Conservation (phyloP, 2,113 vertebrate species). For the Psilopogon haemacephalus region DNA sequence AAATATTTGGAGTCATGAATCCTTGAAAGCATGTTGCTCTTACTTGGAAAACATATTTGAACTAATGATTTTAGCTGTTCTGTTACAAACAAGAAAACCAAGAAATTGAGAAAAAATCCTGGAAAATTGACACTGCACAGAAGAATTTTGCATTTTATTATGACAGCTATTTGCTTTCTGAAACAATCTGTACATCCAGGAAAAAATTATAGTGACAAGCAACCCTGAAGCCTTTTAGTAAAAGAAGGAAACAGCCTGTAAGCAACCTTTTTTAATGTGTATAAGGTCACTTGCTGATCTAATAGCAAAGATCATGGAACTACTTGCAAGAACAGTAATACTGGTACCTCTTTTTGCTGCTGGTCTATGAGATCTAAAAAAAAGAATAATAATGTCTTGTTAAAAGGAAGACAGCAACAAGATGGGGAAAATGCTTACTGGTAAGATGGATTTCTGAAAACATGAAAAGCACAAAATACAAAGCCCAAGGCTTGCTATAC, state of each 20-base stretch:
- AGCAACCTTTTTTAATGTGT: neutral
- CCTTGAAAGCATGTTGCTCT: neutral
- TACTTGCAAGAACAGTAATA: neutral
- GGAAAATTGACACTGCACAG: neutral
- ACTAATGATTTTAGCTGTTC: neutral
- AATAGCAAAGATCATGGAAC: constrained; percentile 20
- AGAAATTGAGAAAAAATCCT: neutral
- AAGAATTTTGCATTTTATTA: neutral
- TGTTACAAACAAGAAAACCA: neutral
- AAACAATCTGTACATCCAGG: neutral
- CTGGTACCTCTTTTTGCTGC: neutral
- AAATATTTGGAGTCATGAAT: neutral
- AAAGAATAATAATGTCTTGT: neutral
- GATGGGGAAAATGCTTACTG: neutral
- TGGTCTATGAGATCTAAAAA: neutral
- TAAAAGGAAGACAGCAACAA: neutral
- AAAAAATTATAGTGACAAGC: constrained; percentile 2
- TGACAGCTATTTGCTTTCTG: neutral
- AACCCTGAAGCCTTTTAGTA: neutral
- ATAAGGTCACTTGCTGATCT: constrained; percentile 32
- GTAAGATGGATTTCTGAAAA: neutral
- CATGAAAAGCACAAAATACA: neutral
- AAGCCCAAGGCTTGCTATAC: neutral
- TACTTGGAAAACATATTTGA: neutral
- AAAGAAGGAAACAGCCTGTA: neutral